Conservation (phyloP, 2,797 vertebrate genomes). For the Simalia tracyae region DNA sequence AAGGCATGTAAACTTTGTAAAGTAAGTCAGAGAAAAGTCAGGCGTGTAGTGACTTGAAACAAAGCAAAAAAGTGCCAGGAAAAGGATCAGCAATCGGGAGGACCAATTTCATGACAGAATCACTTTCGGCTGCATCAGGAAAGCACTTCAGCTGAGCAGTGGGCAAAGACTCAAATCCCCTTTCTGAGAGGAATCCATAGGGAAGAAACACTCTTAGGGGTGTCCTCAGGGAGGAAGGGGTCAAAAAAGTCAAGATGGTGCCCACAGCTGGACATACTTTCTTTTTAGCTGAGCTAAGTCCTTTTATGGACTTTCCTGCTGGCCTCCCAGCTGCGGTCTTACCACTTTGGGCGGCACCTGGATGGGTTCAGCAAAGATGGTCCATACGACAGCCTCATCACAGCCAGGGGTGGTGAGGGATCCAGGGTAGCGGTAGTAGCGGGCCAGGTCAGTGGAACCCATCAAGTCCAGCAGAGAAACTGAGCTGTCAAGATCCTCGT, state of each 20-base stretch:
- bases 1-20: background rate
- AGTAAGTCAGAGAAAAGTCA: background rate
- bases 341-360: conserved; percentile 9
- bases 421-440: conserved; percentile 82
- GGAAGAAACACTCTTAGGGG: background rate
- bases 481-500: background rate
- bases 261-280: background rate
- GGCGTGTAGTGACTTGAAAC: background rate
- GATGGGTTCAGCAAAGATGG: conserved; percentile 42
- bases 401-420: conserved; percentile 85
- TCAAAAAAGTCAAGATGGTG: background rate
- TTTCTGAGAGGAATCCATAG: background rate
- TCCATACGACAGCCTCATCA: conserved; percentile 82
- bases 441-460: conserved; percentile 62
- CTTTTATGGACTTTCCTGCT: background rate
- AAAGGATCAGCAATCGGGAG: background rate
- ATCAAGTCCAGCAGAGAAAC: conserved; percentile 12
- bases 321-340: background rate
- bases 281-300: background rate
- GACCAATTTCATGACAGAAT: background rate
- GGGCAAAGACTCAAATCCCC: background rate
- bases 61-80: background rate
- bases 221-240: background rate
- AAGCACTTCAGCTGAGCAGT: too few species aligned
- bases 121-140: background rate